Evolutionary conservation across 2,797 vertebrate species (phyloP), one percentile per base, ranked within the genome.

Genomic region (Fratercula arctica): DNA sequence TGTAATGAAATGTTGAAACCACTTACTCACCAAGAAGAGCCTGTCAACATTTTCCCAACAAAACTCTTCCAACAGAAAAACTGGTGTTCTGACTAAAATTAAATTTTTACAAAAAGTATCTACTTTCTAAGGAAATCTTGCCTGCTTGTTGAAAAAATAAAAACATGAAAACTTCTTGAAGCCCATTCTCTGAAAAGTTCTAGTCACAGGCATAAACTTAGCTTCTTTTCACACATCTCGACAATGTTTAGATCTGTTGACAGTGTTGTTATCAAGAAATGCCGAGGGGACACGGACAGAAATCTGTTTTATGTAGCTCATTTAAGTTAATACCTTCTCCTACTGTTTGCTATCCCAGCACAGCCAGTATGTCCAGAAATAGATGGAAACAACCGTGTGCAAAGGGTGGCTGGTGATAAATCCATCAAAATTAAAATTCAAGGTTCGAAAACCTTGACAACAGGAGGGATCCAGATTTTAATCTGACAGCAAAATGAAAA

Each of bases 261-360:
- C 96, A 96, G 92, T 97, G 96, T 89, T 96, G 93, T 96, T 97
- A 96, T 95, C 93, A 92, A 96, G 94, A 96, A 97, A 94, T 94
- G 92, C 90, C 66, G 26, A 94, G 92, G 93, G 96, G 94, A 96
- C 95, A 95, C 26, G 79, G 93, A 96, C 94, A 96, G 94, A 96
- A 97, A 97, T 96, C 94, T 96, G 94, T 90, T 95, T 97, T 89
- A 85, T 95, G 96, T 97, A 96, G 93, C 94, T 96, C 96, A 96
- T 94, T 91, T 93, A 92, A 95, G 84, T 94, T 93, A 96, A 85
- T 95, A 95, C 90, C 90, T 96, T 97, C 73, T 93, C 75, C 78
- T 94, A 87, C 85, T 0, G 25, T 94, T 96, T 95, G 82, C 66
- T 92, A 92, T 81, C 81, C 94, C 87, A 93, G 81, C 93, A 92